phyloP scores from a whole-genome alignment of 2,888 invertebrate species.

The Tiphia femorata region DNA sequence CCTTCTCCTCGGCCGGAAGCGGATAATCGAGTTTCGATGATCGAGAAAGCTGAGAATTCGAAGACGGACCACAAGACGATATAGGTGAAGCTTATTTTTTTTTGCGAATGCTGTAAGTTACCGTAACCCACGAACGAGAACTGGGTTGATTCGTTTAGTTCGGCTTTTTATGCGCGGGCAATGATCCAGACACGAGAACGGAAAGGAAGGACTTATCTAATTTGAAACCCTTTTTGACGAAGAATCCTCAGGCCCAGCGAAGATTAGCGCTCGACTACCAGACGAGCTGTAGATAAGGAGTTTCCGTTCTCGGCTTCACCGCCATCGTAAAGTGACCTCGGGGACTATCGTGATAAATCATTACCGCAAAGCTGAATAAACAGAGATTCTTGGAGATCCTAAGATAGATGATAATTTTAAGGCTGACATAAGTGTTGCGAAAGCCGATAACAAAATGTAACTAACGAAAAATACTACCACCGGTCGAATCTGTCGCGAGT shows the following conservation, averaged over 20 bases:
- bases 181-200: background rate
- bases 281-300: background rate
- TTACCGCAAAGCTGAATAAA: slow-evolving; percentile 26
- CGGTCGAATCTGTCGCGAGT: no score
- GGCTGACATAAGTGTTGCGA: no score
- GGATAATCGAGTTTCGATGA: slow-evolving; percentile 35
- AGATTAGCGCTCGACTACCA: no score
- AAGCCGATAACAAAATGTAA: no score
- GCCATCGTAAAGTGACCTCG: background rate
- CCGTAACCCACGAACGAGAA: background rate
- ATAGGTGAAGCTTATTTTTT: background rate
- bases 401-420: background rate
- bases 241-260: background rate
- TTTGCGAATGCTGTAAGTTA: background rate
- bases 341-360: background rate
- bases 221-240: background rate
- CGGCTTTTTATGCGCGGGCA: background rate
- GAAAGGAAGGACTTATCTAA: background rate
- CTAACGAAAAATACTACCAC: no score
- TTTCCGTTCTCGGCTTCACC: background rate
- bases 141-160: background rate
- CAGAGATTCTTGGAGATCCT: slow-evolving; percentile 8
- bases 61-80: no score
- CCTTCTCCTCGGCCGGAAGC: slow-evolving; percentile 20
- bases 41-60: no score